phyloP scores from a whole-genome alignment of 2,113 vertebrate species.

The Ictidomys tridecemlineatus region DNA sequence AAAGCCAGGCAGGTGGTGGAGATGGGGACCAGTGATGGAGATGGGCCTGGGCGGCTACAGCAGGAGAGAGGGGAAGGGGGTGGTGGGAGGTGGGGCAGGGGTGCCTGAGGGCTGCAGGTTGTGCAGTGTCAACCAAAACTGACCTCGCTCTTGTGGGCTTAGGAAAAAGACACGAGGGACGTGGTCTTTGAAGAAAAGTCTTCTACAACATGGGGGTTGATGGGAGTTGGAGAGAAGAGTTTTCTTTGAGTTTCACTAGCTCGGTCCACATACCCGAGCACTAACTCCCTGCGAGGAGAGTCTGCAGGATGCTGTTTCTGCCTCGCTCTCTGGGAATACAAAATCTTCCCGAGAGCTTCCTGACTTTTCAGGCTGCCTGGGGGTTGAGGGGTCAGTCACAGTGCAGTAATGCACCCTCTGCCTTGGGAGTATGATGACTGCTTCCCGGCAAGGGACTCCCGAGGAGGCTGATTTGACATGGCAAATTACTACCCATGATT shows the following conservation, averaged over 20 bases:
- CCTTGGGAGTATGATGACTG: too few species aligned
- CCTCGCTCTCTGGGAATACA: background rate
- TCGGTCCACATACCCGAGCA: background rate
- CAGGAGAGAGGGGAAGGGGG: background rate
- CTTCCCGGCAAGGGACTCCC: too few species aligned
- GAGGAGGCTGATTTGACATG: background rate
- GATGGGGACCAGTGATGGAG: rapidly evolving
- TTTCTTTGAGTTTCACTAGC: background rate
- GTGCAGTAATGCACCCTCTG: background rate
- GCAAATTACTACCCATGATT: background rate
- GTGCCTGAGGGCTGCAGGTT: background rate
- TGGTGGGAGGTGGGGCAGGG: background rate
- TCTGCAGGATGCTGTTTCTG: too few species aligned
- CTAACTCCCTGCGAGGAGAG: background rate
- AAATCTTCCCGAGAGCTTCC: background rate
- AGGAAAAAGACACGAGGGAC: background rate
- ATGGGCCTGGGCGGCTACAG: background rate
- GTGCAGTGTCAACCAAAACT: background rate
- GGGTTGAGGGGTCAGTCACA: background rate
- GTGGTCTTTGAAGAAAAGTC: background rate
- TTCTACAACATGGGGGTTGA: background rate
- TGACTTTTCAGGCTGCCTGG: background rate
- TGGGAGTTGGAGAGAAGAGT: background rate
- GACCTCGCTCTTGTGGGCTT: background rate
- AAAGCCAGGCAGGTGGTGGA: background rate